Percentiles rank a stretch among this genome's conserved stretches.
These are phyloP conservation scores for Dicentrarchus labrax DNA, from an alignment of 2,113 vertebrate genomes.

Conservation along the genomic window DNA sequence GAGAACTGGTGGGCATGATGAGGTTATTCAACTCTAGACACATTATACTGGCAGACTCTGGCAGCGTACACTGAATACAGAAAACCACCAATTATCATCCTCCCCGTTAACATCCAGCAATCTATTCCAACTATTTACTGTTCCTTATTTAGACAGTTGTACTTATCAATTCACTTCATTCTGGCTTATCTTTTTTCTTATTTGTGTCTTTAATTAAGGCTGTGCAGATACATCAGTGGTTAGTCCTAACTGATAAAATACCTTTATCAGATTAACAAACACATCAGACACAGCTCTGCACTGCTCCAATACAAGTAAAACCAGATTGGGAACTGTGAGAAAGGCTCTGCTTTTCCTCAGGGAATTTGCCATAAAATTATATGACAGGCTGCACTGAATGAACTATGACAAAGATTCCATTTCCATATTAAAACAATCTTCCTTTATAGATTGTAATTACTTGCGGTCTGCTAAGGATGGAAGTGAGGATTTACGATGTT, in stretches of 20 bases:
- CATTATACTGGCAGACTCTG: neutral
- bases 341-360: conserved; percentile 46
- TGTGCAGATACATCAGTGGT: conserved; percentile 34
- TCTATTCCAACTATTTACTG: conserved; percentile 13
- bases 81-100: conserved; percentile 38
- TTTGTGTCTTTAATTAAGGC: conserved; percentile 60
- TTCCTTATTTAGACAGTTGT: conserved; percentile 28
- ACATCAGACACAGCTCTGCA: conserved; percentile 22
- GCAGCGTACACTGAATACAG: neutral
- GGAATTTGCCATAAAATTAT: conserved; percentile 66
- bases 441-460: conserved; percentile 69
- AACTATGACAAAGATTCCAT: conserved; percentile 68
- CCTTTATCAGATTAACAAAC: conserved; percentile 61
- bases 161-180: conserved; percentile 14
- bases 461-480: conserved; percentile 41
- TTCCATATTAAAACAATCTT: conserved; percentile 74
- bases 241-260: conserved; percentile 40
- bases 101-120: neutral
- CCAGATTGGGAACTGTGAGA: conserved; percentile 30
- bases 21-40: conserved; percentile 40
- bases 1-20: conserved; percentile 29
- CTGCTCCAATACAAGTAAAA: conserved; percentile 22
- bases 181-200: conserved; percentile 28
- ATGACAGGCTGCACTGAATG: conserved; percentile 63
- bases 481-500: conserved; percentile 56